A percentile compares a stretch with the other conserved stretches of the same genome.
Conservation (phyloP, 2,888 invertebrate genomes). For the Hermaeophaga mercurialis region DNA sequence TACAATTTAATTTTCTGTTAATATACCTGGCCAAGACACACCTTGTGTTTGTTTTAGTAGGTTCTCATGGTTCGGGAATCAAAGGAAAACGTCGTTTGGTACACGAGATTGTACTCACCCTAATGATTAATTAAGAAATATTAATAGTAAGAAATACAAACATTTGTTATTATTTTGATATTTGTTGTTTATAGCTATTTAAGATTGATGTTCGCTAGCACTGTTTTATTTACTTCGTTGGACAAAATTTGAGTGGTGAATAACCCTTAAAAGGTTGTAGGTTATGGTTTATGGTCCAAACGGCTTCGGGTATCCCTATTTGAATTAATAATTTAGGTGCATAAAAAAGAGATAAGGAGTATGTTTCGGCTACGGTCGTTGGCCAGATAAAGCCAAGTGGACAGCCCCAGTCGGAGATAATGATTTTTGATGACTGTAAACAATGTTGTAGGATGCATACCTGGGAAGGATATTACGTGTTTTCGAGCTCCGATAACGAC, state of each 20-base stretch:
- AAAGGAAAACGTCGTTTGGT: constrained; percentile 9
- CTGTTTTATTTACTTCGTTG: too few species aligned
- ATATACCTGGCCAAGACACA: constrained; percentile 45
- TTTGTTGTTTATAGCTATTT: too few species aligned
- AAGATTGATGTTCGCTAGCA: too few species aligned
- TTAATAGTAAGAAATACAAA: too few species aligned
- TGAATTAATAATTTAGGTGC: constrained; percentile 30
- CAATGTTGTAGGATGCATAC: constrained; percentile 23
- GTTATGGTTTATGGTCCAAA: constrained; percentile 17
- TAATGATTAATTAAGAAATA: too few species aligned
- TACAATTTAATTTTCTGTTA: constrained; percentile 51
- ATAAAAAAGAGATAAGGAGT: constrained; percentile 28
- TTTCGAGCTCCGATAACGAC: constrained; percentile 10
- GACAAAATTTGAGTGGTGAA: too few species aligned
- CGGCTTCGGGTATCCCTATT: constrained; percentile 16
- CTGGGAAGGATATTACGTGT: constrained; percentile 17
- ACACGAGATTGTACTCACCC: constrained; percentile 1
- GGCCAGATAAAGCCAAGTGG: constrained; percentile 22
- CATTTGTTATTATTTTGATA: too few species aligned
- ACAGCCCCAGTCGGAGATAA: constrained; percentile 23
- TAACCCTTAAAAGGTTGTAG: too few species aligned
- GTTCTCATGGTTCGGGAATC: constrained; percentile 27
- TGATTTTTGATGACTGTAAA: constrained; percentile 31
- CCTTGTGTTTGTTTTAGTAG: constrained; percentile 33
- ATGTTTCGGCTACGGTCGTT: constrained; percentile 20